Percentiles rank a stretch among this genome's conserved stretches.
Conservation (phyloP, 2,888 invertebrate genomes). For the Netelia virgata region DNA sequence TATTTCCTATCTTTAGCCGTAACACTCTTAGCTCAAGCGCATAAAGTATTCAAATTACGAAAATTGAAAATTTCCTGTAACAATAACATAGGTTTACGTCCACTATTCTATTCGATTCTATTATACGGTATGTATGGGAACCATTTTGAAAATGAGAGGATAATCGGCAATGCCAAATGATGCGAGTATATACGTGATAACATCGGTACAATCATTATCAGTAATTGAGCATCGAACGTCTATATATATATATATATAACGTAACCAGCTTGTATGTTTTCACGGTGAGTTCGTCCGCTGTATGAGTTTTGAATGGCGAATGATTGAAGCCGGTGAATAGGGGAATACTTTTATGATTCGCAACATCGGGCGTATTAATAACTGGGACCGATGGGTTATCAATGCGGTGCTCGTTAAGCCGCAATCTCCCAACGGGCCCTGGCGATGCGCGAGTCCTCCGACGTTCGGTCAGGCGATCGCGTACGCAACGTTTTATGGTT, state of each 20-base stretch:
- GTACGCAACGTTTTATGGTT: conserved; percentile 16
- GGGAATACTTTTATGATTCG: conserved; percentile 49
- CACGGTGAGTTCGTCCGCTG: conserved; percentile 18
- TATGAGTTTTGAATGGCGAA: conserved; percentile 43
- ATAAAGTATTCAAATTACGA: not conserved
- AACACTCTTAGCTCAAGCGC: not conserved
- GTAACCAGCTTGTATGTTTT: not conserved
- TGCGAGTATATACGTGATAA: not conserved
- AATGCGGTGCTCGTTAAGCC: conserved; percentile 22
- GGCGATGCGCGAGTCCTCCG: not conserved
- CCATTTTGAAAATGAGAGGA: not conserved
- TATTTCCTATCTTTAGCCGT: not conserved
- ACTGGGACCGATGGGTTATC: conserved; percentile 36
- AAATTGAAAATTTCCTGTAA: too few species aligned
- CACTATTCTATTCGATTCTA: not conserved
- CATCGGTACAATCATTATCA: not conserved
- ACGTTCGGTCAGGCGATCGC: conserved; percentile 22
- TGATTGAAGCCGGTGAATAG: conserved; percentile 55
- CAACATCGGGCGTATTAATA: conserved; percentile 36
- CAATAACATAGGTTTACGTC: too few species aligned
- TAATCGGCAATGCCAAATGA: not conserved
- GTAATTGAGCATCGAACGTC: too few species aligned
- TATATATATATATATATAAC: not conserved
- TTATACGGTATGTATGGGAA: not conserved
- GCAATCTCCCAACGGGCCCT: conserved; percentile 21